phyloP scores from a whole-genome alignment of 2,113 vertebrate genomes.

The Malurus cyaneus region DNA sequence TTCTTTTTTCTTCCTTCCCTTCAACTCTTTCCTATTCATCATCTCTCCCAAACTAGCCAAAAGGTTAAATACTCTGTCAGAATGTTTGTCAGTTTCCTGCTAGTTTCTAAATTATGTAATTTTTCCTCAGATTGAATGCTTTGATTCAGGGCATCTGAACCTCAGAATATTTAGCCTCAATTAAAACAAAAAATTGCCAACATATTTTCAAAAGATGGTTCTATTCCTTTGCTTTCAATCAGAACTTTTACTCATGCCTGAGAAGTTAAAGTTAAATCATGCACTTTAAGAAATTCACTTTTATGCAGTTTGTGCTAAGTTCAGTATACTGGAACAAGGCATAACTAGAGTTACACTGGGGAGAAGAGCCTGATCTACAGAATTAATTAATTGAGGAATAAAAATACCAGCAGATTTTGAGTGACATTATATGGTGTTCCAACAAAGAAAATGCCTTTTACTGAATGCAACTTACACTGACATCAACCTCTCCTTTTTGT shows the following conservation, averaged over 20 bases:
- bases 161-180: not conserved
- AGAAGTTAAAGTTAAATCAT: not conserved
- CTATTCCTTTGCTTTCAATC: not conserved
- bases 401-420: not conserved
- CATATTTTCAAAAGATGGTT: not conserved
- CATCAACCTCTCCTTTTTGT: not conserved
- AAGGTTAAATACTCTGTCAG: constrained; percentile 12
- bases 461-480: not conserved
- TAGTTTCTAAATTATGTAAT: not conserved
- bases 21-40: not conserved
- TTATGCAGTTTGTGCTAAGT: not conserved
- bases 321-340: not conserved
- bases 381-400: not conserved
- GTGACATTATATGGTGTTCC: not conserved
- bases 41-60: not conserved
- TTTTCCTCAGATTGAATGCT: not conserved
- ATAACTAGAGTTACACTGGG: not conserved
- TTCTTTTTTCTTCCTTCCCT: not conserved
- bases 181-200: not conserved
- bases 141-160: not conserved
- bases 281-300: not conserved
- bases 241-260: not conserved
- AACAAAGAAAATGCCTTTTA: not conserved
- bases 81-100: not conserved
- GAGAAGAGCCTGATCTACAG: not conserved